Percentiles rank a stretch among this genome's conserved stretches.
phyloP scores from a whole-genome alignment of 2,797 vertebrate species.

The Fistularia tabacaria region DNA sequence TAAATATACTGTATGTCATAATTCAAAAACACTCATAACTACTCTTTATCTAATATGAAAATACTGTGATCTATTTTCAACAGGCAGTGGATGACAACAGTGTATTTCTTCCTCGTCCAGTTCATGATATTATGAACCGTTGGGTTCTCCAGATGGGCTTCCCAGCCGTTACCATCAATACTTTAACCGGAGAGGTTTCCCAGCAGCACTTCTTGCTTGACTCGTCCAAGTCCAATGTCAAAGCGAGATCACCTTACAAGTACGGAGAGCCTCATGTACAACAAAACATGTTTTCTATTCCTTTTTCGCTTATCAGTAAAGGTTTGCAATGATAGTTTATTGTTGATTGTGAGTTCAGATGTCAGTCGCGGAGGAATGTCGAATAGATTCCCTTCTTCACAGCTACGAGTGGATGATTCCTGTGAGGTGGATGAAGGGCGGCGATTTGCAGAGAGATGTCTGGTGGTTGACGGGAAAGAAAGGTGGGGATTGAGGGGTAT shows the following conservation, averaged over 20 bases:
- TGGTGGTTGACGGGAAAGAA: slow-evolving; percentile 80
- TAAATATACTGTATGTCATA: too few relatives aligned
- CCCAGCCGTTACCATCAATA: slow-evolving; percentile 81
- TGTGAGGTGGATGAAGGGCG: slow-evolving; percentile 64
- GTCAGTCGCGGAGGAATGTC: too few relatives aligned
- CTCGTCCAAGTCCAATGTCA: slow-evolving; percentile 46
- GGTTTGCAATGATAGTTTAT: not conserved
- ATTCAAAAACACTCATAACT: too few relatives aligned
- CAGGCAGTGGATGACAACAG: slow-evolving; percentile 60
- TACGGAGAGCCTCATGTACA: slow-evolving; percentile 44
- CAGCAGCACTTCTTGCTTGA: slow-evolving; percentile 86
- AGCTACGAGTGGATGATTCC: slow-evolving; percentile 85
- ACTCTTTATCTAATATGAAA: too few relatives aligned
- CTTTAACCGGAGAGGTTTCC: slow-evolving; percentile 50
- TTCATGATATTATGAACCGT: slow-evolving; percentile 82
- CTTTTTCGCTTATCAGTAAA: not conserved
- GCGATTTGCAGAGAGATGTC: fast-evolving
- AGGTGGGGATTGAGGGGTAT: slow-evolving; percentile 39
- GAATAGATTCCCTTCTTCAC: slow-evolving; percentile 1
- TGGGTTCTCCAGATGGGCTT: slow-evolving; percentile 94
- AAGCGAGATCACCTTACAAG: slow-evolving; percentile 75
- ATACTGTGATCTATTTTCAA: not conserved
- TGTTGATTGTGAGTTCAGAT: not conserved
- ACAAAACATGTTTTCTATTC: not conserved
- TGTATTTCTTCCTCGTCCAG: slow-evolving; percentile 25